Conservation (phyloP, 2,797 vertebrate genomes). For the Valencia hispanica region DNA sequence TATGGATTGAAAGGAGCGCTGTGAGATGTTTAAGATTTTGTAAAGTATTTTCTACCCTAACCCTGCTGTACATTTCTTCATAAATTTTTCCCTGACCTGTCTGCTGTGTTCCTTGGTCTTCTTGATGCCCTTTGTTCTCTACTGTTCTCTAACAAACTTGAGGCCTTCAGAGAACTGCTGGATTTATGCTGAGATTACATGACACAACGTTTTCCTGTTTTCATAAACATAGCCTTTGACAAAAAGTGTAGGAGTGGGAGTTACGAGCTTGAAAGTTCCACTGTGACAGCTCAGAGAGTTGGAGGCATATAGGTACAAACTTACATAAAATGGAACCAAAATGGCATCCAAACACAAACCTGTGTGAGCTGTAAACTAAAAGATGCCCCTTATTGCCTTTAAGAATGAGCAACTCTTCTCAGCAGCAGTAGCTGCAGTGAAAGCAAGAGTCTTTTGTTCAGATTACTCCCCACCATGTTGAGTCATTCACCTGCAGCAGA, state of each 20-base stretch:
- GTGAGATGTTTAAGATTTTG: background rate
- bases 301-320: background rate
- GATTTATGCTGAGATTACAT: background rate
- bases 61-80: background rate
- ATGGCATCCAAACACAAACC: background rate
- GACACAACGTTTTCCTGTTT: background rate
- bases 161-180: background rate
- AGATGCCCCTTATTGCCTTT: background rate
- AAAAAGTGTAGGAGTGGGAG: background rate
- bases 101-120: background rate
- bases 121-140: background rate
- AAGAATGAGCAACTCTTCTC: background rate
- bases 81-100: background rate
- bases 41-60: background rate
- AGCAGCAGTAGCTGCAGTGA: slow-evolving; percentile 20
- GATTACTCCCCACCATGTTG: slow-evolving; percentile 31
- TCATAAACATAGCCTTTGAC: background rate
- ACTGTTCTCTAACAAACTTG: background rate
- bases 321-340: background rate
- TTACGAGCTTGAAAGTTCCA: background rate
- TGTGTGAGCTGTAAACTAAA: background rate
- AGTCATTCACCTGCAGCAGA: slow-evolving; percentile 35
- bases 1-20: background rate
- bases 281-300: background rate
- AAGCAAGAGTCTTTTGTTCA: slow-evolving; percentile 35